Evolutionary conservation across 2,888 invertebrate species (phyloP).

Genomic region (Agrotis puta): DNA sequence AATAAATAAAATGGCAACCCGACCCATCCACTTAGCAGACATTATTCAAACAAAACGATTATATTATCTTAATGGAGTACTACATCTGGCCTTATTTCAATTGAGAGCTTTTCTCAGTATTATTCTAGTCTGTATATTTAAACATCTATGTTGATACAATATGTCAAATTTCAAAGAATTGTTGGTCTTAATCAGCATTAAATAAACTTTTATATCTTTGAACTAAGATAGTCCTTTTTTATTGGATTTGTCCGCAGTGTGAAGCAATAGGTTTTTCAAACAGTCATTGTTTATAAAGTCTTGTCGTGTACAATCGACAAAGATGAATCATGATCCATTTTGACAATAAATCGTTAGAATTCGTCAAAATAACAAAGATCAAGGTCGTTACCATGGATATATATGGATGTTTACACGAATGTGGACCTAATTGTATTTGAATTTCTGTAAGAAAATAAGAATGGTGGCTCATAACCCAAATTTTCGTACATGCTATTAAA

Average conservation of each 20-base stretch:
- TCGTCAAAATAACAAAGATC: too few relatives aligned
- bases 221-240: constrained; percentile 10
- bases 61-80: constrained; percentile 54
- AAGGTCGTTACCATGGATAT: too few relatives aligned
- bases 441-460: too few relatives aligned
- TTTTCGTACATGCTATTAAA: too few relatives aligned
- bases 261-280: too few relatives aligned
- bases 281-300: too few relatives aligned
- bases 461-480: too few relatives aligned
- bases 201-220: constrained; percentile 31
- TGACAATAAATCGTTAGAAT: too few relatives aligned
- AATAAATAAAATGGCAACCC: constrained; percentile 38
- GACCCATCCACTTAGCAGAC: constrained; percentile 44
- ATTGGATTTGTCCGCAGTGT: not conserved
- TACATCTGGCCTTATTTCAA: constrained; percentile 51
- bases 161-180: constrained; percentile 32
- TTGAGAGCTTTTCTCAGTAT: constrained; percentile 39
- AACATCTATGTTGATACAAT: constrained; percentile 29
- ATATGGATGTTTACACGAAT: too few relatives aligned
- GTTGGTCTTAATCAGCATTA: constrained; percentile 25
- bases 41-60: constrained; percentile 52
- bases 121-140: constrained; percentile 47
- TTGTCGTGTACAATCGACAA: too few relatives aligned
- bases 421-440: too few relatives aligned
- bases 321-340: too few relatives aligned